These are phyloP conservation scores for Andrena trimmerana DNA, from an alignment of 2,888 invertebrate species.

Conservation along the genomic window DNA sequence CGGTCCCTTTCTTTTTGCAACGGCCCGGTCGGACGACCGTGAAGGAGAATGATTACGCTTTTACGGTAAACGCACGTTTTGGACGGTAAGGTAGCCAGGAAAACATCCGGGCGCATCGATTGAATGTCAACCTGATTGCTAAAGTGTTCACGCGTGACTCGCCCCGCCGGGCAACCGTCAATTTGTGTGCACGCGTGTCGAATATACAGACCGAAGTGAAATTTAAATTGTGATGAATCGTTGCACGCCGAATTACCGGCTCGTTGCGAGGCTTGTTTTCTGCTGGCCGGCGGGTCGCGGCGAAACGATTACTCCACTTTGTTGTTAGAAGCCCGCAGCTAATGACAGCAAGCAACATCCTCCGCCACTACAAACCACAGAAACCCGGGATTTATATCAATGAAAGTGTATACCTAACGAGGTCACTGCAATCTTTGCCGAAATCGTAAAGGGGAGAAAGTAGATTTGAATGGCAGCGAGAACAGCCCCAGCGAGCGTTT, in stretches of 20 bases:
- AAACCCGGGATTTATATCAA: no score
- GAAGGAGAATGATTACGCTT: conserved; percentile 26
- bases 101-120: conserved; percentile 25
- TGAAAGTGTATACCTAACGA: no score
- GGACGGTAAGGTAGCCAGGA: background rate
- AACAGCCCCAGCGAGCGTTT: no score
- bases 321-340: no score
- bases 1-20: background rate
- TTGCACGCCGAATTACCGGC: conserved; percentile 5
- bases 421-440: no score
- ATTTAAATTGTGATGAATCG: conserved; percentile 19
- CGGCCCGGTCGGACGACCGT: background rate
- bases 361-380: no score
- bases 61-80: conserved; percentile 18
- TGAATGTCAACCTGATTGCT: conserved; percentile 10
- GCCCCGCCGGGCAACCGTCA: conserved; percentile 15
- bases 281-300: background rate
- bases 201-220: background rate
- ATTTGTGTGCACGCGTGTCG: conserved; percentile 13
- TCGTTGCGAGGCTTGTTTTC: conserved; percentile 6
- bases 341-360: no score
- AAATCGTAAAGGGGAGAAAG: no score
- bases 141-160: conserved; percentile 12
- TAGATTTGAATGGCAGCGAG: no score
- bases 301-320: no score